Evolutionary conservation across 2,113 vertebrate species (phyloP).

Genomic region (Hemiscyllium ocellatum): DNA sequence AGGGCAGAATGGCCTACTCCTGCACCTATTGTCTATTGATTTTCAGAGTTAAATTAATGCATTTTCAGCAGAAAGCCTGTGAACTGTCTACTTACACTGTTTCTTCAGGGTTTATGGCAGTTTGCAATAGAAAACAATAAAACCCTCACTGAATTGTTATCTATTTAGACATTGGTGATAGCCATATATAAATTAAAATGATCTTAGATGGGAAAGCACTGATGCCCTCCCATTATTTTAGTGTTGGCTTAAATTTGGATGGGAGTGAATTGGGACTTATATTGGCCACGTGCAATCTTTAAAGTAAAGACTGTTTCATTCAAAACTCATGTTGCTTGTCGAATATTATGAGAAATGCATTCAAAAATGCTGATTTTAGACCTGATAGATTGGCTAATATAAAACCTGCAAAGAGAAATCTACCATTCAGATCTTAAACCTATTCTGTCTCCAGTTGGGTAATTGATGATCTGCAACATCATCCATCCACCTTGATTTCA

Average conservation of each 20-base stretch:
- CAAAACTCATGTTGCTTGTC: neutral
- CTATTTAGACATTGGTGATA: neutral
- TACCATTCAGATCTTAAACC: neutral
- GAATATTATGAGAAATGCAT: neutral
- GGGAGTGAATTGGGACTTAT: neutral
- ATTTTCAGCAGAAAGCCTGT: neutral
- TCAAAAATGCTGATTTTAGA: neutral
- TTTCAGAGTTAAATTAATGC: neutral
- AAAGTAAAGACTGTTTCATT: neutral
- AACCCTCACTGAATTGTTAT: neutral
- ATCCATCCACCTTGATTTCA: too few relatives aligned
- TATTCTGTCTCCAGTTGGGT: neutral
- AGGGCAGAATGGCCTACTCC: too few relatives aligned
- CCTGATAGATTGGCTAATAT: neutral
- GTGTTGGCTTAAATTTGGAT: neutral
- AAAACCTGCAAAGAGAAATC: neutral
- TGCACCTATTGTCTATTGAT: neutral
- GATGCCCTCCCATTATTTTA: neutral
- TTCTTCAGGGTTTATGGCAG: neutral
- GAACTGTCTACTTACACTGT: neutral
- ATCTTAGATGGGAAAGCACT: neutral
- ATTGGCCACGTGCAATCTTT: neutral
- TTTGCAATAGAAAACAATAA: neutral
- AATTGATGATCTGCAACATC: neutral
- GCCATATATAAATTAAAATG: neutral